Percentiles rank a stretch among this genome's conserved stretches.
Conservation (phyloP, 2,888 invertebrate genomes). For the Aricia artaxerxes region DNA sequence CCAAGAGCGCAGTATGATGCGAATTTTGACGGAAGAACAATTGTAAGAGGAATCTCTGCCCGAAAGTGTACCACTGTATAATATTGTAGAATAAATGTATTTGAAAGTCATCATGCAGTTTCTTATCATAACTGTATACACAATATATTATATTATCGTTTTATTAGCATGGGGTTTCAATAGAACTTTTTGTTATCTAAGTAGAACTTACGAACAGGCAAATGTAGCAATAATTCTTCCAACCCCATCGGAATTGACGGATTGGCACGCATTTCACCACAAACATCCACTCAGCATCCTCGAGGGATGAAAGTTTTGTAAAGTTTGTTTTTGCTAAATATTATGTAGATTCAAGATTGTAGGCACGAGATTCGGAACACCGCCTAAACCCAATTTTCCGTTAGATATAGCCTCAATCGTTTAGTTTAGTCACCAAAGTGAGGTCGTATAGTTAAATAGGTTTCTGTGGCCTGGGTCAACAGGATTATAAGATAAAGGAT, state of each 20-base stretch:
- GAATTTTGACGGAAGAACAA: too few species aligned
- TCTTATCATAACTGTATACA: too few species aligned
- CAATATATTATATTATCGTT: too few species aligned
- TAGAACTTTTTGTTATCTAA: not conserved
- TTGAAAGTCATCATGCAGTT: too few species aligned
- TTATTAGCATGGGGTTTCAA: too few species aligned
- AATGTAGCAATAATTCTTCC: not conserved
- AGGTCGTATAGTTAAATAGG: constrained; percentile 9
- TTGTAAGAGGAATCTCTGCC: too few species aligned
- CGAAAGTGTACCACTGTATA: too few species aligned
- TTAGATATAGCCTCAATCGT: not conserved
- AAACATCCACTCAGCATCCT: not conserved
- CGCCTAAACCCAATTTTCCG: not conserved
- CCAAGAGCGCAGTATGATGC: too few species aligned
- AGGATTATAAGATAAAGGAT: constrained; percentile 13
- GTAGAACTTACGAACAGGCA: constrained; percentile 3
- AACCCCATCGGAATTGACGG: not conserved
- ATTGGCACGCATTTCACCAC: not conserved
- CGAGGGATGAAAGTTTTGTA: not conserved
- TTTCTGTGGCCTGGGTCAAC: not conserved
- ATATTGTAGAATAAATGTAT: too few species aligned
- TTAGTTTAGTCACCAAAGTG: not conserved
- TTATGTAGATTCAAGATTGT: constrained; percentile 4
- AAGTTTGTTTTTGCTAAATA: not conserved
- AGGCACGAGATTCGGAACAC: not conserved